Evolutionary conservation across 1,140 invertebrate species (phyloP), one percentile per base, ranked within the genome.

Genomic region (Lineus longissimus): DNA sequence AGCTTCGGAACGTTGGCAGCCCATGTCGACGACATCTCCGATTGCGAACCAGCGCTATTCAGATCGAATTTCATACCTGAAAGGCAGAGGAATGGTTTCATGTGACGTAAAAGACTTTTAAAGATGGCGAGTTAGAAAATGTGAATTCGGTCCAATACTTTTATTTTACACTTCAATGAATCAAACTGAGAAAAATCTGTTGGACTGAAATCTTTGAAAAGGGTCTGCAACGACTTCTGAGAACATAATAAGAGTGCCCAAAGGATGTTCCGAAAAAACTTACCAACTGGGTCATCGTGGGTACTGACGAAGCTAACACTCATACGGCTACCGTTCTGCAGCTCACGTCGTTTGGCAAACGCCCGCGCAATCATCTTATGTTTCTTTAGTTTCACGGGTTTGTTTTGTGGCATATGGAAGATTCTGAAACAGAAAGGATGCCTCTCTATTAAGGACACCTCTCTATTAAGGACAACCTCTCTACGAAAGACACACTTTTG

Each of bases 301-400:
- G 88, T 88, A 70, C 91, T 92, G 55, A 89, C 87, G 63, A 94
- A 88, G 71, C 89, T 93, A 68, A 95, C 90, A 40, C 92, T 94
- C 22, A 95, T 82, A 1, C 91, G 91, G 70, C 88, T 87, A 0
- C 91, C 92, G 73, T 89, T 88, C 62, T 92, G 90, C 61, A 94
- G 88, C 62, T 91, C 89, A 73, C 91, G 89, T n/a, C 92, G 85
- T 65, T 93, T 91, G 0, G 90, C 89, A 85, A 92, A 95, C 1
- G 91, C 92, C 76, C 92, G 88, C 11, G 92, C 91, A 58, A 97
- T 94, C 25, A 95, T 87, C 80, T 93, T 91, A 77, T 95, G 92
- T 73, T 94, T 94, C 72, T 91, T 90, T 64, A 91, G 80, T 77
- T 88, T 74, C 11, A 82, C 72, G 33, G 79, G 80, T 58, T 80